These are phyloP conservation scores for Idaea straminata DNA, from an alignment of 2,888 invertebrate genomes.

Conservation along the genomic window DNA sequence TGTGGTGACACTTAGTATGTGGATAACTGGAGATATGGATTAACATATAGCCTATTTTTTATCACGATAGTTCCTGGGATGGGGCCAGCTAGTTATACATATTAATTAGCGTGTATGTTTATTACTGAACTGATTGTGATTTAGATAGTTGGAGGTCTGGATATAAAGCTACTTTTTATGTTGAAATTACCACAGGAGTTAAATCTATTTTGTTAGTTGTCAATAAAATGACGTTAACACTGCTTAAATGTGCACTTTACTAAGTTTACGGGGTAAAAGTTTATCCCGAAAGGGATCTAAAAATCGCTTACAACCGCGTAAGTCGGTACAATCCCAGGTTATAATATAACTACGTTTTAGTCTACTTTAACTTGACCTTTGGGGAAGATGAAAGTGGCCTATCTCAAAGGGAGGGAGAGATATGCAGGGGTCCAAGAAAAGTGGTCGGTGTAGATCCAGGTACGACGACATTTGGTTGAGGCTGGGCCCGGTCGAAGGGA, in stretches of 20 bases:
- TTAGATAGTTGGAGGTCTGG: no score
- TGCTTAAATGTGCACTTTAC: constrained; percentile 18
- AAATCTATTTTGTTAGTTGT: not conserved
- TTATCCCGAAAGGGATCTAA: constrained; percentile 36
- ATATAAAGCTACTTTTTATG: no score
- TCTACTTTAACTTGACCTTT: not conserved
- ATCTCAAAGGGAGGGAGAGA: not conserved
- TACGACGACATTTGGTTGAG: constrained; percentile 1
- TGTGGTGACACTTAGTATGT: no score
- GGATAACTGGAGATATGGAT: no score
- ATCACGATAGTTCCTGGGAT: no score
- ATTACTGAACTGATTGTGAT: no score
- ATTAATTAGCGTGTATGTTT: no score
- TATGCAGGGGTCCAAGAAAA: not conserved
- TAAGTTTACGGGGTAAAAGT: constrained; percentile 25
- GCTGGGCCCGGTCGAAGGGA: not conserved
- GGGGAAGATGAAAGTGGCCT: not conserved
- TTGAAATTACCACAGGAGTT: not conserved
- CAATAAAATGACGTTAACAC: not conserved
- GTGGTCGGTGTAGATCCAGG: not conserved
- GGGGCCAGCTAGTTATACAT: no score
- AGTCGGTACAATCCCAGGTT: not conserved
- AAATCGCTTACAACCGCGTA: constrained; percentile 39
- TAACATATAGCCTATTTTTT: no score
- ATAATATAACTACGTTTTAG: not conserved